These are phyloP conservation scores for Ptilonorhynchus violaceus DNA, from an alignment of 2,113 vertebrate species.

Conservation along the genomic window DNA sequence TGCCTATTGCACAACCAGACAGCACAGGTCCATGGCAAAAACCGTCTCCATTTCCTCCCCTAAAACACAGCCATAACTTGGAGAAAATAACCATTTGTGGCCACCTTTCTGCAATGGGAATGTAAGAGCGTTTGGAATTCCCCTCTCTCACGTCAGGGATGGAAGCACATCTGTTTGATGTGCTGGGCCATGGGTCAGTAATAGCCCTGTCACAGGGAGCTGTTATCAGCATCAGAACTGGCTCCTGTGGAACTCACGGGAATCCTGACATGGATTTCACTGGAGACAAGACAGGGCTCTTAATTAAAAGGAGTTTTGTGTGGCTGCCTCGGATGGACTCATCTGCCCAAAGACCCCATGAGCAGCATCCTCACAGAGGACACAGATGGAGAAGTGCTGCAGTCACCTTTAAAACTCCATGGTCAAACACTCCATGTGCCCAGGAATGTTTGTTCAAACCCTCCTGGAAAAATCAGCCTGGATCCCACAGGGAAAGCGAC, in stretches of 20 bases:
- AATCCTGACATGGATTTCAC: background rate
- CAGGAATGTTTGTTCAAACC: background rate
- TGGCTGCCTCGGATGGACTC: background rate
- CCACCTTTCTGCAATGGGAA: background rate
- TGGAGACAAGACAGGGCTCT: background rate
- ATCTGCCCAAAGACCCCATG: background rate
- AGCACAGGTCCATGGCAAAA: background rate
- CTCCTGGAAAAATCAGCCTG: background rate
- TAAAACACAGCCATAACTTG: background rate
- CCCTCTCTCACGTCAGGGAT: background rate
- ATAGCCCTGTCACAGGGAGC: background rate
- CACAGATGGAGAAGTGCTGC: background rate
- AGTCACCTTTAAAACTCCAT: background rate
- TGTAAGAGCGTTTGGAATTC: background rate
- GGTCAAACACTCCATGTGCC: background rate
- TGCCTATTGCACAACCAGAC: background rate
- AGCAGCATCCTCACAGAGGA: background rate
- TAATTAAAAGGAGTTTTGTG: background rate
- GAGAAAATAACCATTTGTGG: background rate
- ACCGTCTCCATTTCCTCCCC: background rate
- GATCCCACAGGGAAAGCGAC: background rate
- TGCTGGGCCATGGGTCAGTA: background rate
- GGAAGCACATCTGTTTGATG: background rate
- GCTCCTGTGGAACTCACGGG: rapidly evolving
- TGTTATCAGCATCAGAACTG: background rate